phyloP scores from a whole-genome alignment of 2,888 invertebrate species.

The Cantharis nigra region DNA sequence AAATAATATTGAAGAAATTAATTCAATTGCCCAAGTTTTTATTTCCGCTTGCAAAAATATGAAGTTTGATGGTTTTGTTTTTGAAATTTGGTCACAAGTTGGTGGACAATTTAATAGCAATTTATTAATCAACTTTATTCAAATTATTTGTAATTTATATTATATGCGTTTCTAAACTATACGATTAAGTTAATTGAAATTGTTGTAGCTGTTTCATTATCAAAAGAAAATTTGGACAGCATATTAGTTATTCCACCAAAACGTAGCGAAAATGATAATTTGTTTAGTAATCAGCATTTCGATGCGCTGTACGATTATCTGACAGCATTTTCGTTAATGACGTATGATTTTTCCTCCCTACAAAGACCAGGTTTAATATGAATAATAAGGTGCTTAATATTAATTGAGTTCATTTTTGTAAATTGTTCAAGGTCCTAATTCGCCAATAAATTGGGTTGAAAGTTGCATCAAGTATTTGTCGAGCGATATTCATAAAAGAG shows the following conservation, averaged over 20 bases:
- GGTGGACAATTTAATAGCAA: conserved; percentile 66
- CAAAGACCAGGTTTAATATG: conserved; percentile 71
- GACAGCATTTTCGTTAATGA: conserved; percentile 93
- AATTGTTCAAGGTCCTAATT: conserved; percentile 74
- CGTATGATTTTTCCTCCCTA: conserved; percentile 88
- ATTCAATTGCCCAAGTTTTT: conserved; percentile 70
- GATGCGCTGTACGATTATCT: conserved; percentile 76
- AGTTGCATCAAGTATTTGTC: conserved; percentile 76
- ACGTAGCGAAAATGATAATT: conserved; percentile 65
- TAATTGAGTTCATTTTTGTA: neutral
- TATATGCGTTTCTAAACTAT: neutral
- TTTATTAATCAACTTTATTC: conserved; percentile 66
- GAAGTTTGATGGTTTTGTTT: conserved; percentile 85
- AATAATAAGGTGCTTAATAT: conserved; percentile 3
- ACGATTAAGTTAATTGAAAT: neutral
- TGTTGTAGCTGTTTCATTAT: conserved; percentile 61
- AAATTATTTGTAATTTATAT: conserved; percentile 63
- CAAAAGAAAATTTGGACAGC: conserved; percentile 62
- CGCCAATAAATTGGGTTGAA: conserved; percentile 82
- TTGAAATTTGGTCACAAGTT: conserved; percentile 90
- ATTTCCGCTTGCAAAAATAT: conserved; percentile 72
- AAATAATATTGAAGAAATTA: conserved; percentile 67
- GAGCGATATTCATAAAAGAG: conserved; percentile 65
- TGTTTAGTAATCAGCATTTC: conserved; percentile 77
- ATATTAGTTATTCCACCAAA: conserved; percentile 84